Percentiles rank a stretch among this genome's conserved stretches.
Evolutionary conservation across 2,888 invertebrate species (phyloP).

Genomic region (Mesorhabditis sp.): DNA sequence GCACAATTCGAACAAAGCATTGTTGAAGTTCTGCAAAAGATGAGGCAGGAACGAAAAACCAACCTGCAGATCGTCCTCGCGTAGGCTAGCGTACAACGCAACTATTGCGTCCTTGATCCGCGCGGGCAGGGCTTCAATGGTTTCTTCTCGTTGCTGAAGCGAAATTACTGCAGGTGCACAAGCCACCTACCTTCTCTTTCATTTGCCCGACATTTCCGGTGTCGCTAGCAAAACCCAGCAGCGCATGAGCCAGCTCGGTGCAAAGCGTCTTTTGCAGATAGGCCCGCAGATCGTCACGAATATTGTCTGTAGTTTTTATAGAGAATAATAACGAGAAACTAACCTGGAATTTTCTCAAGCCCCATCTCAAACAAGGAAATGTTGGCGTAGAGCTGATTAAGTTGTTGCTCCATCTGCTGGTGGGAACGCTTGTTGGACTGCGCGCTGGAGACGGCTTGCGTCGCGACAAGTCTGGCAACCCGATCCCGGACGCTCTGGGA

Average conservation of each 20-base stretch:
- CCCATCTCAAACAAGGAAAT: slow-evolving; percentile 38
- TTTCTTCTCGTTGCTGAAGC: slow-evolving; percentile 26
- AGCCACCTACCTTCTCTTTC: slow-evolving; percentile 23
- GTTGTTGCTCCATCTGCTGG: slow-evolving; percentile 26
- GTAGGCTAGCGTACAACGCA: slow-evolving; percentile 17
- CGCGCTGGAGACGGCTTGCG: slow-evolving; percentile 20
- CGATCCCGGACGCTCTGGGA: slow-evolving; percentile 17
- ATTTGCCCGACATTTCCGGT: slow-evolving; percentile 23
- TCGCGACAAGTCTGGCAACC: slow-evolving; percentile 20
- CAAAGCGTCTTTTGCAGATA: slow-evolving; percentile 33
- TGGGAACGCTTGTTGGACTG: slow-evolving; percentile 29
- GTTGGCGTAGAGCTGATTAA: slow-evolving; percentile 32
- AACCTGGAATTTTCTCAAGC: slow-evolving; percentile 27
- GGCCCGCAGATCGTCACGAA: slow-evolving; percentile 27
- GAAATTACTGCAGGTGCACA: not conserved
- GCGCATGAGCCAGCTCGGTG: slow-evolving; percentile 24
- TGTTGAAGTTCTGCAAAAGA: slow-evolving; percentile 15
- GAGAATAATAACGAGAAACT: not conserved
- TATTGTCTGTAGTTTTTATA: not conserved
- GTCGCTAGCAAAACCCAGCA: slow-evolving; percentile 28
- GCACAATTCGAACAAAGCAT: slow-evolving; percentile 18
- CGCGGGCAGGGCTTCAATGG: slow-evolving; percentile 21
- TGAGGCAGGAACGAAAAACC: not conserved
- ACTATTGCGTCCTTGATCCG: slow-evolving; percentile 19
- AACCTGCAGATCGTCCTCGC: slow-evolving; percentile 9